Evolutionary conservation across 2,888 invertebrate genomes (phyloP).

Genomic region (Dorcus hopei): DNA sequence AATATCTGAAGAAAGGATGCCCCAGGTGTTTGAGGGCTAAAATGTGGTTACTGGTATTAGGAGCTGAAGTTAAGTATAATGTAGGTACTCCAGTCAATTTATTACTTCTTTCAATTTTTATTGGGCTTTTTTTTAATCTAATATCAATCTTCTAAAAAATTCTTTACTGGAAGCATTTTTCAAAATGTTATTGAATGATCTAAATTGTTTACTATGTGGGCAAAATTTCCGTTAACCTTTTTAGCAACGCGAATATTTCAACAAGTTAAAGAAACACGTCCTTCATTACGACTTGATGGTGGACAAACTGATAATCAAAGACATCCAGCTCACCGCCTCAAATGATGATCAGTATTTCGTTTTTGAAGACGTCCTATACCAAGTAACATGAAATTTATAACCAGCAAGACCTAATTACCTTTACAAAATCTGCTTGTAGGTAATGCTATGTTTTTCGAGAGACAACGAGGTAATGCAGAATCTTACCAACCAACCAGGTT

Average conservation of each 20-base stretch:
- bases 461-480: constrained; percentile 77
- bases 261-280: constrained; percentile 76
- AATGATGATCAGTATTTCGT: constrained; percentile 98
- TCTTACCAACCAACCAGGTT: constrained; percentile 61
- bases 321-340: constrained; percentile 91
- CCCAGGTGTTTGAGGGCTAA: constrained; percentile 74
- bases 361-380: constrained; percentile 92
- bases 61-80: constrained; percentile 68
- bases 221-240: constrained; percentile 27
- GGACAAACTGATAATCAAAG: constrained; percentile 92
- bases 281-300: constrained; percentile 88
- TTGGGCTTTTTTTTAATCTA: background rate
- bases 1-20: constrained; percentile 83
- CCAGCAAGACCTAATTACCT: background rate
- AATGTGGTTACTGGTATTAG: constrained; percentile 85
- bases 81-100: constrained; percentile 46
- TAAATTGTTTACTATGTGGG: background rate
- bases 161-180: background rate
- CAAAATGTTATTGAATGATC: too few species aligned
- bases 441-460: constrained; percentile 87
- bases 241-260: constrained; percentile 73
- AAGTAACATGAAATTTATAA: constrained; percentile 53
- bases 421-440: constrained; percentile 47
- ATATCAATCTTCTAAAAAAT: constrained; percentile 1
- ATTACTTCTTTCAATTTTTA: background rate